Evolutionary conservation across 2,113 vertebrate genomes (phyloP).

Genomic region (Megaptera novaeangliae): DNA sequence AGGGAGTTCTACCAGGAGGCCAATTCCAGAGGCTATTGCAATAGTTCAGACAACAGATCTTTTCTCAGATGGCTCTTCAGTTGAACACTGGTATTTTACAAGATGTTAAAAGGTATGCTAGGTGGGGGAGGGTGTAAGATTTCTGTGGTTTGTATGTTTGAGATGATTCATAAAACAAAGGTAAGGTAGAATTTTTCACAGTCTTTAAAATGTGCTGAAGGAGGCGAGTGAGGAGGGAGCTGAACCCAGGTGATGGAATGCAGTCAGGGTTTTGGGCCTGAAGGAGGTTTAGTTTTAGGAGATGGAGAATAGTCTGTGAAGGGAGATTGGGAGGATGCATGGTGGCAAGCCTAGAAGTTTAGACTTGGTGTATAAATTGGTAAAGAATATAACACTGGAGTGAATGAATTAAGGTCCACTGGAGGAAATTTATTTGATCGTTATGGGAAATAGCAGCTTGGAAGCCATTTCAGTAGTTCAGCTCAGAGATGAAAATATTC

Average conservation of each 20-base stretch:
- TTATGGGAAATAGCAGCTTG: neutral
- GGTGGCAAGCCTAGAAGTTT: neutral
- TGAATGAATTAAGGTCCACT: neutral
- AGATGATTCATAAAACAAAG: neutral
- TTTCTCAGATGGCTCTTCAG: neutral
- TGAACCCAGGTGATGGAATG: neutral
- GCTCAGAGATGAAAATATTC: neutral
- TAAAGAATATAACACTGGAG: neutral
- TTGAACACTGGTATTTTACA: neutral
- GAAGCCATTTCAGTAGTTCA: constrained; percentile 6
- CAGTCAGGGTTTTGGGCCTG: neutral
- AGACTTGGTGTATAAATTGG: neutral
- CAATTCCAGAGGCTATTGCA: neutral
- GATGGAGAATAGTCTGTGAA: neutral
- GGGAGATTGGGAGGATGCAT: neutral
- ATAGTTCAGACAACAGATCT: neutral
- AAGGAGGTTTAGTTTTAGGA: neutral
- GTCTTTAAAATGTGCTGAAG: neutral
- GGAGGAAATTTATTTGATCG: neutral
- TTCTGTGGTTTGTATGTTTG: neutral
- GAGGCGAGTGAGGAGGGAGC: neutral
- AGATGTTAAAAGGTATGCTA: neutral
- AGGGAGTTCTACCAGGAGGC: neutral
- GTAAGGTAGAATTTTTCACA: neutral
- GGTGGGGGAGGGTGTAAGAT: neutral